These are phyloP conservation scores for Heliocidaris tuberculata DNA, from an alignment of 35 echinoderm and acorn worm species.

Conservation along the genomic window DNA sequence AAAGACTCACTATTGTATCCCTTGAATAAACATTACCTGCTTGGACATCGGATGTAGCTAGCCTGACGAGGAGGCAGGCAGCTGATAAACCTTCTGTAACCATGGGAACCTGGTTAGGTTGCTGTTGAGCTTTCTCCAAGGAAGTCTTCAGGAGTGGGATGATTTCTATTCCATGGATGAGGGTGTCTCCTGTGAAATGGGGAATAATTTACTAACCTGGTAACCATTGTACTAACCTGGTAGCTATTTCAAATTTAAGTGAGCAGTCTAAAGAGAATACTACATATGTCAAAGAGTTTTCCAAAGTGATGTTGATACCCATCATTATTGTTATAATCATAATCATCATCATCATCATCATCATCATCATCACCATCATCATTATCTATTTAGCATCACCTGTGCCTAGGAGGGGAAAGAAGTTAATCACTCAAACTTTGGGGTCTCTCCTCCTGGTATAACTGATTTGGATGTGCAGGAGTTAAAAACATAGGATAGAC, in stretches of 20 bases:
- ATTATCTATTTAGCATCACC: no score
- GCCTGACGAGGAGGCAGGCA: constrained; percentile 63
- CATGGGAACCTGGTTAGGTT: constrained; percentile 77
- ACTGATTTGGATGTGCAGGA: no score
- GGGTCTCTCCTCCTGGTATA: no score
- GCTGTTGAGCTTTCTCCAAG: constrained; percentile 80
- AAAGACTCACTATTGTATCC: no score
- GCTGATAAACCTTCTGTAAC: constrained; percentile 87
- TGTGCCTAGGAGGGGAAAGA: no score
- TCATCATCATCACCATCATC: not conserved
- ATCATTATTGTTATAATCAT: not conserved
- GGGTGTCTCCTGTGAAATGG: constrained; percentile 63
- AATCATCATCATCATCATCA: not conserved
- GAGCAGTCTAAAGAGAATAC: no score
- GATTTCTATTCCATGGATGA: constrained; percentile 71
- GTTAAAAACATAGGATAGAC: no score
- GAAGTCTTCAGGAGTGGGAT: constrained; percentile 88
- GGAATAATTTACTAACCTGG: not conserved
- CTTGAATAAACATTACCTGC: constrained; percentile 57
- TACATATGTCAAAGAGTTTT: no score
- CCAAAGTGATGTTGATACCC: no score
- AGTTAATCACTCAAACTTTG: no score
- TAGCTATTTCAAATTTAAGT: no score
- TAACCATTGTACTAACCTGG: no score
- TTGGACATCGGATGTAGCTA: constrained; percentile 70